Base-by-base conservation (phyloP, 2,888 invertebrate genomes). In the Drosophila peninsularis region DNA sequence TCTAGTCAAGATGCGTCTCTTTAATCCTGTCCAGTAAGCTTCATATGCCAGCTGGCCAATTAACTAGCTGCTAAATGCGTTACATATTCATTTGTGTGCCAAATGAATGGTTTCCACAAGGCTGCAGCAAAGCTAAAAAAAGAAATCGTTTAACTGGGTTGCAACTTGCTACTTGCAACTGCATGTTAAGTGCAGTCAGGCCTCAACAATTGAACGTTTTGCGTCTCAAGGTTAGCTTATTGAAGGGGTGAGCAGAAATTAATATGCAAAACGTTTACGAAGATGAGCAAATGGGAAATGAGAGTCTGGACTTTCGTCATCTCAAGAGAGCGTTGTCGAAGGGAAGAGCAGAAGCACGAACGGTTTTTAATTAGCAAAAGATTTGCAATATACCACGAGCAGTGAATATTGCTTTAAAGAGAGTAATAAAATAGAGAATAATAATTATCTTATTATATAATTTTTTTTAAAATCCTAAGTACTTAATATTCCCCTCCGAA, bases 1-100 rank as follows among this genome's bases (percentile, higher is more conserved):
- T 45, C 19, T 27, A 63, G 58, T 62, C 76, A 62, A 67, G 54
- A 64, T 64, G 69, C 72, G 44, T 47, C 63, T 61, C 39, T 50
- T 60, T 53, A 63, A 71, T 71, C 71, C 75, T 71, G 62, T 52
- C 36, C 62, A 50, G 55, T 37, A 13, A 54, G 39, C 49, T 39
- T 60, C 52, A 49, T 60, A 24, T 58, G 68, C 69, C 77, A 76
- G 55, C 45, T 71, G 67, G 62, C 62, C 54, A 67, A 67, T 75
- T 76, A 71, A 47, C 56, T 61, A 74, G 37, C 65, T 62, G 75
- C 50, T 74, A 75, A 74, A 75, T 66, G 62, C 60, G 52, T 61
- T 72, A 57, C 44, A 50, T 57, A 57, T 71, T 62, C 57, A 66
- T 55, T 56, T 57, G 37, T 62, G 21, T 11, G 27, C 54, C 56